These are phyloP conservation scores for Mesoclemmys tuberculata DNA, from an alignment of 2,113 vertebrate genomes.

Conservation along the genomic window DNA sequence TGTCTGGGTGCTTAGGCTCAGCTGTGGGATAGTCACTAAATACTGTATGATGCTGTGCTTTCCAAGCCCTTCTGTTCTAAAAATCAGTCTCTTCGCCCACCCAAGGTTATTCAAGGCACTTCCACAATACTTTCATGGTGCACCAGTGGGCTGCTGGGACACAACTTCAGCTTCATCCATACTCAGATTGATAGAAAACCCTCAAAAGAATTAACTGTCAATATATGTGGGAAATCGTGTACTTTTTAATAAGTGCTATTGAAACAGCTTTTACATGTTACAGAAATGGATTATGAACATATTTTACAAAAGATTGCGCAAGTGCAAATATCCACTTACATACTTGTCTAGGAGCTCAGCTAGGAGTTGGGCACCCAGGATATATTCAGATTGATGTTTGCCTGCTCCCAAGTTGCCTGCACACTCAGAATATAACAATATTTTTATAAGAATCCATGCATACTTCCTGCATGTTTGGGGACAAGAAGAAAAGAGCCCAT, in stretches of 20 bases:
- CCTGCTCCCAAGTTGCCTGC: background rate
- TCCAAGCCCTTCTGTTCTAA: background rate
- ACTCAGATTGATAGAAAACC: background rate
- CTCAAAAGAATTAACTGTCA: background rate
- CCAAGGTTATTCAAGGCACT: background rate
- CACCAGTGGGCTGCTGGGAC: conserved; percentile 55
- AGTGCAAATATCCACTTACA: background rate
- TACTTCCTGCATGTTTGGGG: background rate
- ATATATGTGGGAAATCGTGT: background rate
- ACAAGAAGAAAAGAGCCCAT: background rate
- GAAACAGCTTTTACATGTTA: background rate
- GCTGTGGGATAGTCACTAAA: background rate
- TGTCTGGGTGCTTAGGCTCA: background rate
- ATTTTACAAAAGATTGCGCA: background rate
- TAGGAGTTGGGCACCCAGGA: background rate
- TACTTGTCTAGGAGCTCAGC: background rate
- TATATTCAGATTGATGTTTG: background rate
- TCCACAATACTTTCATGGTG: background rate
- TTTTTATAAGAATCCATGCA: background rate
- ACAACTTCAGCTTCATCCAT: conserved; percentile 50
- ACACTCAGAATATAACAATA: background rate
- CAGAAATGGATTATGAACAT: background rate
- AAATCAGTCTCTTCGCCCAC: background rate
- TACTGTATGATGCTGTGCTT: background rate
- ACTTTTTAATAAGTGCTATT: background rate